phyloP scores from a whole-genome alignment of 2,113 vertebrate species.

The Dendrocopos noguchii region DNA sequence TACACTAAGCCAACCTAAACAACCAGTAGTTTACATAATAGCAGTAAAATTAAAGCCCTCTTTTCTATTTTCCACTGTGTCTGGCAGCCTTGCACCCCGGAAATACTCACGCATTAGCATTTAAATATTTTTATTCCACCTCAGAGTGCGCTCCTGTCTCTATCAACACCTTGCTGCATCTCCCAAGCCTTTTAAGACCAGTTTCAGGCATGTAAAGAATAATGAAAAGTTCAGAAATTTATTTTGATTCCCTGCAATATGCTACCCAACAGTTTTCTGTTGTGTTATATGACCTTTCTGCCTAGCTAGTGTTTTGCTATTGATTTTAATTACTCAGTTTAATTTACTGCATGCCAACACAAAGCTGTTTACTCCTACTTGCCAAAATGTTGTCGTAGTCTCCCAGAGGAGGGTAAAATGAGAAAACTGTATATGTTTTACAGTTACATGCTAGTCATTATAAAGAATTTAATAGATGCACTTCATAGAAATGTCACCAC shows the following conservation, averaged over 20 bases:
- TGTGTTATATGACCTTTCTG: conserved; percentile 89
- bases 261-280: conserved; percentile 80
- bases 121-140: not conserved
- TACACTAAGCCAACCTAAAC: not conserved
- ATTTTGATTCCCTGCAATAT: conserved; percentile 83
- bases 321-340: conserved; percentile 96
- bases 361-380: conserved; percentile 85
- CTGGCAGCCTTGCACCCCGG: not conserved
- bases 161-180: not conserved
- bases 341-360: conserved; percentile 87
- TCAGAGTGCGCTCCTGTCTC: not conserved
- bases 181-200: conserved; percentile 16
- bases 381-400: conserved; percentile 83
- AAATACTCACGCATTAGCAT: not conserved
- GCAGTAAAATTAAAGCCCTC: not conserved
- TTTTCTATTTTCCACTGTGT: not conserved
- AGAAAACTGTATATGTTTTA: conserved; percentile 73
- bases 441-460: conserved; percentile 73
- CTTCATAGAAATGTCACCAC: conserved; percentile 78
- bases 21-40: not conserved
- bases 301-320: conserved; percentile 89
- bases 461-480: conserved; percentile 72
- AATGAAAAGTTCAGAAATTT: conserved; percentile 88
- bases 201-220: conserved; percentile 77
- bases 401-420: conserved; percentile 79